Evolutionary conservation across 2,888 invertebrate species (phyloP), one percentile per base, ranked within the genome.

Genomic region (Creontiades dilutus): DNA sequence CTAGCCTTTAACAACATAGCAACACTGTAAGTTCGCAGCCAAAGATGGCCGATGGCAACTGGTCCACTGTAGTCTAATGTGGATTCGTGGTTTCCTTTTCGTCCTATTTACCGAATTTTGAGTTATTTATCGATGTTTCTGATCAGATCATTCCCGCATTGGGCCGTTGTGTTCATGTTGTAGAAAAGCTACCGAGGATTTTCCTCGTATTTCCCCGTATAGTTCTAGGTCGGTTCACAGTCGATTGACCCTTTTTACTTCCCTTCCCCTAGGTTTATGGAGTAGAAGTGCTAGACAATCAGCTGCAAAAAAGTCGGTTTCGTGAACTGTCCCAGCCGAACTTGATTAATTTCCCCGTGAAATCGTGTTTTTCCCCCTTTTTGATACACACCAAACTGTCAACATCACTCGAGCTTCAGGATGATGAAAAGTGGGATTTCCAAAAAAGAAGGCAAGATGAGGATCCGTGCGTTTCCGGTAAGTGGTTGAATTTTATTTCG

Each of bases 391-490:
- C n/a, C 68, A 5, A 23, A 23, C 23, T 68, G 23, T 68, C 68
- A 68, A 23, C 19, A 12, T 68, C 3, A 13, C 68, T 19, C 68
- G 68, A 19, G 12, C 68, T 55, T 57, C 86, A 86, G 46, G 57
- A 92, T 92, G 92, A 92, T 93, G 92, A 93, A 93, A 92, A 94
- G 96, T 93, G 95, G 96, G 92, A 94, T 96, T 94, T 96, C 96
- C 93, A 98, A 97, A 94, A 97, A 97, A 94, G 98, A 98, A 94
- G 96, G 96, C 95, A 99, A 99, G 95, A 98, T 99, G 98, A 96
- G 99, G 93, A 99, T 99, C 93, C 96, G 98, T 94, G 98, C 99
- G 92, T 99, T 99, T 94, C 98, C 99, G 94, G 98, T 99, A 95
- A 98, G 85, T 23, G 1, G 13, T 37, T 47, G 23, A 68, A 23